Base-by-base conservation (phyloP, 92 coral and sea anemone species). In the Actinostola sp. region DNA sequence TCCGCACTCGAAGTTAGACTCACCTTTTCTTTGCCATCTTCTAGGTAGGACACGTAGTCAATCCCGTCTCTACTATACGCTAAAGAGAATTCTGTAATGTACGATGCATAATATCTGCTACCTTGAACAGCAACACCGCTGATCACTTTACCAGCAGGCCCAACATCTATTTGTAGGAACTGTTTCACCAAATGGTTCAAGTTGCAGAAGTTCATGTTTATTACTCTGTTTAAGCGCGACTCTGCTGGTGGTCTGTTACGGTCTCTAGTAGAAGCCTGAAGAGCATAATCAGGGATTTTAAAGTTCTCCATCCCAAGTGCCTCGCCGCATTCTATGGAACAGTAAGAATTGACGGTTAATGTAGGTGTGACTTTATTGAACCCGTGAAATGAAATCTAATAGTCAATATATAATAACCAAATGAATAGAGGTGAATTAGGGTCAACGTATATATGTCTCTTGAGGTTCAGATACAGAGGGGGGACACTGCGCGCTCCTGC, bases 281-380 rank as follows among this genome's bases (percentile, higher is more conserved):
- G n/a, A 17, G 76, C 61, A 27, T 31, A 9, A 21, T 39, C 33
- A 30, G 64, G 68, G 27, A 84, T 72, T 8, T 79, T 68, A 28
- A 12, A 42, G 77, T 53, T 79, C 42, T 84, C 89, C 89, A 84
- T 84, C 46, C 89, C 89, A 35, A 84, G 85, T 20, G 85, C 50
- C 24, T 63, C 58, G 24, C 71, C 84, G 58, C 89, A 84, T 5
- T 50, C 89, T 84, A 32, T 35, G 12, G 38, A 63, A 24, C 16
- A 23, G 9, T 14, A 53, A 25, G 33, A 11, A 33, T 0, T 30
- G 30, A 15, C 41, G 30, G 7, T 58, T 20, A 20, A 32, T 10
- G 0, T 26, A 0, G 71, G 8, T 1, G 57, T 32, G 0, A 23
- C 1, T 0, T 6, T 26, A 49, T 27, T n/a, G 33, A 19, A 0